phyloP scores from a whole-genome alignment of 2,888 invertebrate species.

The Diogma glabrata region DNA sequence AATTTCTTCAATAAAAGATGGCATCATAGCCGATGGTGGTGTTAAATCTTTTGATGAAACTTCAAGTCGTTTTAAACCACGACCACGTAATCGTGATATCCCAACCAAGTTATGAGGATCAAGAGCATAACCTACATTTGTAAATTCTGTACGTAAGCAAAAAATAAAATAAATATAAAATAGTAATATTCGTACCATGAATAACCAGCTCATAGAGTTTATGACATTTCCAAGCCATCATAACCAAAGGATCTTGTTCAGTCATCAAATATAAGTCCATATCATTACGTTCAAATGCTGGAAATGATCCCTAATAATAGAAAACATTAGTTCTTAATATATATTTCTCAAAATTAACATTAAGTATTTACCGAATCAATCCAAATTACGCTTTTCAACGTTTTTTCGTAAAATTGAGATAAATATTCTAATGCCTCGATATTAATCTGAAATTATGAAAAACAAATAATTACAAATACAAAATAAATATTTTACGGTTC shows the following conservation, averaged over 20 bases:
- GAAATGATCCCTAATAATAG: conserved; percentile 24
- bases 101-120: conserved; percentile 36
- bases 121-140: conserved; percentile 32
- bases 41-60: conserved; percentile 33
- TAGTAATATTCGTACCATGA: no score
- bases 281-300: conserved; percentile 29
- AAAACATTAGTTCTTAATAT: background rate
- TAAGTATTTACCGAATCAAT: conserved; percentile 29
- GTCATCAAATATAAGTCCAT: conserved; percentile 27
- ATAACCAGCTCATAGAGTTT: conserved; percentile 42
- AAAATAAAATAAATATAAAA: background rate
- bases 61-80: conserved; percentile 30
- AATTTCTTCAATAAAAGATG: conserved; percentile 34
- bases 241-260: conserved; percentile 43
- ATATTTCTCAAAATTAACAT: background rate
- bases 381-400: conserved; percentile 34
- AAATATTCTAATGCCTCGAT: conserved; percentile 33
- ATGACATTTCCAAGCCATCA: conserved; percentile 48
- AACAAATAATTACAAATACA: background rate
- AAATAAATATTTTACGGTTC: no score
- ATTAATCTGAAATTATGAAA: conserved; percentile 27
- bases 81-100: conserved; percentile 32
- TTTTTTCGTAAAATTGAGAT: conserved; percentile 30
- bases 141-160: conserved; percentile 10
- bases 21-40: conserved; percentile 23